These are phyloP conservation scores for Myripristis jacobus DNA, from an alignment of 2,797 vertebrate species.

Conservation along the genomic window DNA sequence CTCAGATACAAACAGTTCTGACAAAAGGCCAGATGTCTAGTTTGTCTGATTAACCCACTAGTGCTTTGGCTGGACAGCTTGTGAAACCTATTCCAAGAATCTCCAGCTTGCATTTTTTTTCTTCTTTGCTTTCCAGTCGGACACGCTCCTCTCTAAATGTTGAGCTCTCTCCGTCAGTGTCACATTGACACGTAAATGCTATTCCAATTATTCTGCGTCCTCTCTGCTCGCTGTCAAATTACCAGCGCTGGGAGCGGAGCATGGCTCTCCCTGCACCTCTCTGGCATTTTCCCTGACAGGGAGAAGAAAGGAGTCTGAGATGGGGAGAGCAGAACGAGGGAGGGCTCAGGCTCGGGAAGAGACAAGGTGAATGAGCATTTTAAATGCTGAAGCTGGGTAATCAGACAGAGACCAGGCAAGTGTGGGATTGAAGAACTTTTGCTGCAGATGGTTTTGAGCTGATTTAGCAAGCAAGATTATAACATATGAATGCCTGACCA, in stretches of 20 bases:
- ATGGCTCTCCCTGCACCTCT: slow-evolving; percentile 67
- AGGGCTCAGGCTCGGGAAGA: slow-evolving; percentile 46
- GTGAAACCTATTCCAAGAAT: slow-evolving; percentile 64
- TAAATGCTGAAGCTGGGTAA: slow-evolving; percentile 72
- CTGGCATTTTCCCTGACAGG: slow-evolving; percentile 76
- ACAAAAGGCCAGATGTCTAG: slow-evolving; percentile 73
- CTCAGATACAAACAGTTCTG: slow-evolving; percentile 60
- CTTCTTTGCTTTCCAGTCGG: slow-evolving; percentile 27
- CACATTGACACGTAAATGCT: slow-evolving; percentile 79
- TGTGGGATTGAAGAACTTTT: slow-evolving; percentile 49
- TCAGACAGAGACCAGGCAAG: slow-evolving; percentile 60
- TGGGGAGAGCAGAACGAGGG: slow-evolving; percentile 52
- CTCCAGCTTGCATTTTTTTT: slow-evolving; percentile 35
- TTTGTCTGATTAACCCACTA: slow-evolving; percentile 75
- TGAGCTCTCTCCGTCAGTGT: slow-evolving; percentile 68
- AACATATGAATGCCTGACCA: slow-evolving; percentile 37
- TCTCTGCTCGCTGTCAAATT: slow-evolving; percentile 81
- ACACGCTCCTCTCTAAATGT: slow-evolving; percentile 62
- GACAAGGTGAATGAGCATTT: slow-evolving; percentile 69
- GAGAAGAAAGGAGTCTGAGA: slow-evolving; percentile 72
- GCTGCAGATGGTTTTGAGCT: slow-evolving; percentile 39
- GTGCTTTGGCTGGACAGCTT: slow-evolving; percentile 56
- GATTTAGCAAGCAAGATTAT: slow-evolving; percentile 36
- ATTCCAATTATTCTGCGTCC: slow-evolving; percentile 79
- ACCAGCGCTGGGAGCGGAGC: slow-evolving; percentile 66